Base-by-base conservation (phyloP, 92 coral and sea anemone species). In the Epizoanthus rinbou region DNA sequence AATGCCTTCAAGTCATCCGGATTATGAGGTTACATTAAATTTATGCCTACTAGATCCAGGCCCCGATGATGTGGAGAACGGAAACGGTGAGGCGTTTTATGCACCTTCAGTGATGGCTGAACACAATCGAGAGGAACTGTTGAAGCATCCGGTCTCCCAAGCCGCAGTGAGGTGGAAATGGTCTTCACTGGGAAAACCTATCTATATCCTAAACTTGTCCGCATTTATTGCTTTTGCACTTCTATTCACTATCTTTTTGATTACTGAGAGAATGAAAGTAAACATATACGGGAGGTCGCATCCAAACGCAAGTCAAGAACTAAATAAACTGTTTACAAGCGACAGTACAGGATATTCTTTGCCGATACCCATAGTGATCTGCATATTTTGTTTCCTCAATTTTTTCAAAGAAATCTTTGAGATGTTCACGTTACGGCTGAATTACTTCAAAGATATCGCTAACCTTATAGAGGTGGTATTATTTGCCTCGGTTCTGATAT, bases 121-220 rank as follows among this genome's bases (percentile, higher is more conserved):
- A 16, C 57, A 89, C 50, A 85, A 90, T 21, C 91, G 93, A 17
- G 98, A 95, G 64, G 87, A 86, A 17, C 86, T 95, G 6, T 84
- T 95, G 11, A 90, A 91, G 59, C 98, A 95, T 73, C 71, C 89
- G 31, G 89, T 95, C 9, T 87, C 94, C n/a, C 92, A 93, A 28
- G 82, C 88, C 25, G 75, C 91, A 7, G 74, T 95, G 17, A 75
- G 89, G 14, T 86, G 84, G 80, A 95, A 93, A 73, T 95, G 98
- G 98, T 74, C 85, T 3, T 72, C 83, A 0, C 89, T 88, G 23
- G 98, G 98, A 47, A 93, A 93, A 70, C 76, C 85, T n/a, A 9
- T 89, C 22, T 84, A 62, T 84, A 71, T 80, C 67, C 23, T 93
- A 2, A 93, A 91, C 69, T 85, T 91, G 31, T 9, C 75, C 6